Evolutionary conservation across 2,113 vertebrate species (phyloP), one percentile per base, ranked within the genome.

Genomic region (Epinephelus fuscoguttatus): DNA sequence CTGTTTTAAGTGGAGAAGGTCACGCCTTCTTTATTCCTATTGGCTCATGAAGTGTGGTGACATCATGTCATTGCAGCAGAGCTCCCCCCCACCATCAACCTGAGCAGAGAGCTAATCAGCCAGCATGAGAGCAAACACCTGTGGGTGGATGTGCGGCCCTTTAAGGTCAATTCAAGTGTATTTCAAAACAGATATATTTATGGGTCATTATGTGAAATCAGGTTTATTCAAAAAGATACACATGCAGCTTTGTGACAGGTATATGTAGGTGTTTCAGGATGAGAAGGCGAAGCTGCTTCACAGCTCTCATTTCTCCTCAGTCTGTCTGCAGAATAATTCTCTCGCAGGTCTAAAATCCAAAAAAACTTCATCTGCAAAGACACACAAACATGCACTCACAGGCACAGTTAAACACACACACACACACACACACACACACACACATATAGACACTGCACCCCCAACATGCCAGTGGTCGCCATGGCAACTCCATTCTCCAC

Each of bases 401-500:
- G 33, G 33, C 33, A 33, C 33, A 33, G 6, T 6, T 27, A 27
- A 33, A 53, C 15, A 8, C 12, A 23, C 64, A 25, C 23, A 33
- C 53, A 27, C 15, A 59, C 40, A 53, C 27, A 73, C 45, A 53
- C 15, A 8, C 12, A 23, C 64, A 23, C 64, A 25, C 23, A 33
- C 53, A 27, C 15, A 59, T 30, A 53, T 47, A 27, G 33, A 11
- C 4, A 0, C 45, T 37, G 56, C 33, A 45, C 49, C 56, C 50
- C 74, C 62, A 37, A 67, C 72, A 72, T 84, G 82, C 68, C 61
- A n/a, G 9, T 9, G 55, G 81, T 91, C 18, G 19, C 88, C 78
- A 89, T 91, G 73, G 88, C 85, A 88, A 91, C 90, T 53, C 80
- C 73, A 42, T 79, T 61, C 86, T 82, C 74, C 75, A 66, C 75